Conservation (phyloP, 1,140 invertebrate genomes). For the Tetragnatha versicolor region DNA sequence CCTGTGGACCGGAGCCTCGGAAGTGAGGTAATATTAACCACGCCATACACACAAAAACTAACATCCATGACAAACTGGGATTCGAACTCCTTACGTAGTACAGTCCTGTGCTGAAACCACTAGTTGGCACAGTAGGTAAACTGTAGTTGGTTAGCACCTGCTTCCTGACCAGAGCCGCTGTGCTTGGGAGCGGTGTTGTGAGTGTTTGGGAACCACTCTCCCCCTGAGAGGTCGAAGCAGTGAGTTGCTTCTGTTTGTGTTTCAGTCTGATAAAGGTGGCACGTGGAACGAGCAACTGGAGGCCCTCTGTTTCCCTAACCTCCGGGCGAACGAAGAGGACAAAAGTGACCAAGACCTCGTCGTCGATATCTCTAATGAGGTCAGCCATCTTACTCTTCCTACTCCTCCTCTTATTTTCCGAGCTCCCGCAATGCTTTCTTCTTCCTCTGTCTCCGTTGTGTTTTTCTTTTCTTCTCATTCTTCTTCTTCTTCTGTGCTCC, state of each 20-base stretch:
- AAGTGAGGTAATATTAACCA: background rate
- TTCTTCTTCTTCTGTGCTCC: no score
- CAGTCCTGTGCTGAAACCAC: no score
- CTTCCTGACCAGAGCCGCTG: no score
- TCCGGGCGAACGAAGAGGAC: constrained; percentile 91
- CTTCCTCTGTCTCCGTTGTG: no score
- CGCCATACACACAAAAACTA: no score
- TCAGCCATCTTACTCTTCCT: constrained; percentile 60
- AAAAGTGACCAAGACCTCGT: constrained; percentile 91
- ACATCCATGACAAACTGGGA: no score
- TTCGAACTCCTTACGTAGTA: no score
- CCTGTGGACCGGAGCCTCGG: no score
- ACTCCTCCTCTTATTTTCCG: background rate
- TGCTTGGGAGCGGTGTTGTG: background rate
- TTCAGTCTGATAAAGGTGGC: constrained; percentile 49
- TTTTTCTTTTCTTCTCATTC: no score
- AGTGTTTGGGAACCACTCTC: constrained; percentile 38
- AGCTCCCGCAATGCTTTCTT: no score
- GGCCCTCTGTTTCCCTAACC: constrained; percentile 48
- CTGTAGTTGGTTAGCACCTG: no score
- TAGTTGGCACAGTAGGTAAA: no score
- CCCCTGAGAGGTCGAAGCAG: background rate
- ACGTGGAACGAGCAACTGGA: constrained; percentile 50
- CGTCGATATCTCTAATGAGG: constrained; percentile 89
- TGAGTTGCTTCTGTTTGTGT: constrained; percentile 40